Evolutionary conservation across 2,113 vertebrate genomes (phyloP).

Genomic region (Galbula dea): DNA sequence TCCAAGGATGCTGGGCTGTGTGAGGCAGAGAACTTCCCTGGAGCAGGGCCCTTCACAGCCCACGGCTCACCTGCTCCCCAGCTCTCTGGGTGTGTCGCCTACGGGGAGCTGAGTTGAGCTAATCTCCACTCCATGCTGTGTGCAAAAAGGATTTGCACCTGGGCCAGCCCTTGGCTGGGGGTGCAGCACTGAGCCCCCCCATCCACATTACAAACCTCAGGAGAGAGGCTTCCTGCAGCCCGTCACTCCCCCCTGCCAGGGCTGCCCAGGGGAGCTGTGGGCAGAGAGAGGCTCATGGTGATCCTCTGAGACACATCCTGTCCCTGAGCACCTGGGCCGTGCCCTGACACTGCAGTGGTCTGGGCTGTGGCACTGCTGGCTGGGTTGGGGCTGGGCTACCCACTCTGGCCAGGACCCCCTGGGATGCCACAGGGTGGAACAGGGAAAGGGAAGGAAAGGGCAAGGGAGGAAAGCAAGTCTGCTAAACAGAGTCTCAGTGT

Average conservation of each 20-base stretch:
- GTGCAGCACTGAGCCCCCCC: background rate
- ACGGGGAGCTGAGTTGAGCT: background rate
- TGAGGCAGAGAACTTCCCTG: background rate
- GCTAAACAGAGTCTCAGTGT: accelerated
- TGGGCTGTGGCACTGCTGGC: background rate
- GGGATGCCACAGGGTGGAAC: background rate
- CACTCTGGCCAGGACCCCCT: background rate
- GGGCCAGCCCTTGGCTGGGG: background rate
- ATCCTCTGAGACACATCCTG: background rate
- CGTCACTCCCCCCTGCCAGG: background rate
- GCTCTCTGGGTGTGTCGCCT: background rate
- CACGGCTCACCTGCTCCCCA: background rate
- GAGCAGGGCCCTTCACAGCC: background rate
- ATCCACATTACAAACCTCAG: background rate
- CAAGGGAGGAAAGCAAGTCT: background rate
- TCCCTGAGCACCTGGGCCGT: background rate
- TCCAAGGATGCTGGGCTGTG: background rate
- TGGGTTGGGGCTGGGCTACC: background rate
- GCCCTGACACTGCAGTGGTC: background rate
- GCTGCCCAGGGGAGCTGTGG: background rate
- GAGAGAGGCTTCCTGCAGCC: background rate
- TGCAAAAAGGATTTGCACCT: background rate
- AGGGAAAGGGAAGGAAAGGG: background rate
- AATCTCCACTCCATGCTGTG: background rate
- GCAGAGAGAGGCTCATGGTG: accelerated